Conservation (phyloP, 2,797 vertebrate species). For the Macropodus opercularis region DNA sequence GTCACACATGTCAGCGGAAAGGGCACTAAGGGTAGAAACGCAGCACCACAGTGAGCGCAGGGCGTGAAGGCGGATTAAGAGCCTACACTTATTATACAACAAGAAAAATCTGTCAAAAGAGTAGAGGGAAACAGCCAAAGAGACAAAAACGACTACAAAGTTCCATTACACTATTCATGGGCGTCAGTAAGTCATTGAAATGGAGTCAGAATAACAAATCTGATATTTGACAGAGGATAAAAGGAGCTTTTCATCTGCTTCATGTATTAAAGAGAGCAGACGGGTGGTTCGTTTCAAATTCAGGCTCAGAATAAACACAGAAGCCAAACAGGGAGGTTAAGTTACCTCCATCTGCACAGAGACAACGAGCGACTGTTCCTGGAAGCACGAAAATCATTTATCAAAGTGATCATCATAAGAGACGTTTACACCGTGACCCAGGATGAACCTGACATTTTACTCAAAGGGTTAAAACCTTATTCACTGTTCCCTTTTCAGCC, state of each 20-base stretch:
- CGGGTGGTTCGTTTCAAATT: not conserved
- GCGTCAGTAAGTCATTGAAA: constrained; percentile 7
- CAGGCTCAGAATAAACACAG: constrained; percentile 21
- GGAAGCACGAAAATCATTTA: not conserved
- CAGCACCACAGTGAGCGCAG: not conserved
- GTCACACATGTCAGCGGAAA: constrained; percentile 84
- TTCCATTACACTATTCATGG: constrained; percentile 8
- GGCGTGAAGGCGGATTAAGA: too few relatives aligned
- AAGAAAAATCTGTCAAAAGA: too few relatives aligned
- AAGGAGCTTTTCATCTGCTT: constrained; percentile 30
- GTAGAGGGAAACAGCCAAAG: too few relatives aligned
- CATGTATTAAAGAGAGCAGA: constrained; percentile 2
- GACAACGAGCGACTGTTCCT: not conserved
- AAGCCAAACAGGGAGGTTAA: not conserved
- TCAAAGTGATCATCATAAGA: too few relatives aligned
- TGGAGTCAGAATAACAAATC: constrained; percentile 10
- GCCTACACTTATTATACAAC: not conserved
- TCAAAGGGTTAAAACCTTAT: too few relatives aligned
- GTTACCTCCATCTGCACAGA: not conserved
- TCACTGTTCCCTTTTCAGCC: too few relatives aligned
- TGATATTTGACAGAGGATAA: not conserved
- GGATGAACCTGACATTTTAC: too few relatives aligned
- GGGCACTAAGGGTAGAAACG: constrained; percentile 51
- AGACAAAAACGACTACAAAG: not conserved
- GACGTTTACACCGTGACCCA: too few relatives aligned